Base-by-base conservation (phyloP, 2,113 vertebrate genomes). In the Hippoglossus stenolepis region DNA sequence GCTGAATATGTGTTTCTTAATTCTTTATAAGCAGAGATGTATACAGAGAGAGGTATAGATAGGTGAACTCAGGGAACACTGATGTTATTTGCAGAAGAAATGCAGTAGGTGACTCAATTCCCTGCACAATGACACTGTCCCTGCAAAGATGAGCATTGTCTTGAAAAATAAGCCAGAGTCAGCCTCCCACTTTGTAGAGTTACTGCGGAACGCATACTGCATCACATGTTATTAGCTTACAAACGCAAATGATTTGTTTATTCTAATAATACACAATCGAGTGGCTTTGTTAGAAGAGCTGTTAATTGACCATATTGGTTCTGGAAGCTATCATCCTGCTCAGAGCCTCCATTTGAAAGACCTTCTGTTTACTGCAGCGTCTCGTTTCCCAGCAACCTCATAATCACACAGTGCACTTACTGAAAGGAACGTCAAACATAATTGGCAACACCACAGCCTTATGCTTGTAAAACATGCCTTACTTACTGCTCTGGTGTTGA, bases 361-460 rank as follows among this genome's bases (percentile, higher is more conserved):
- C 66, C 57, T 73, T 79, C 4, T 84, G 82, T 92, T 89, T 89
- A 88, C 70, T 75, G 70, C 76, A 68, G 70, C 35, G 38, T 84
- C 35, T 73, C 40, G 92, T 94, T 83, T 93, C 91, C 86, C 85
- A 84, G 93, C 92, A 94, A 93, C 91, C 70, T 58, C 72, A 78
- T 85, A 77, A 80, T 23, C 73, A 81, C 73, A 81, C 74, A 71
- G 74, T 58, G 77, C 79, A 85, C 76, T 80, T 77, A 70, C 28
- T 62, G 75, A 80, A 78, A 54, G 28, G 68, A 47, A 47, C 2
- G 35, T 56, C 59, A 82, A 70, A 72, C 65, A 81, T 87, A 83
- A 87, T 85, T 85, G 72, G 68, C 79, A 65, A 80, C 85, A 82
- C 84, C 74, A 47, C 70, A 24, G 74, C 73, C 75, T 74, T 75